phyloP scores from a whole-genome alignment of 2,113 vertebrate genomes.

The Lethenteron reissneri region DNA sequence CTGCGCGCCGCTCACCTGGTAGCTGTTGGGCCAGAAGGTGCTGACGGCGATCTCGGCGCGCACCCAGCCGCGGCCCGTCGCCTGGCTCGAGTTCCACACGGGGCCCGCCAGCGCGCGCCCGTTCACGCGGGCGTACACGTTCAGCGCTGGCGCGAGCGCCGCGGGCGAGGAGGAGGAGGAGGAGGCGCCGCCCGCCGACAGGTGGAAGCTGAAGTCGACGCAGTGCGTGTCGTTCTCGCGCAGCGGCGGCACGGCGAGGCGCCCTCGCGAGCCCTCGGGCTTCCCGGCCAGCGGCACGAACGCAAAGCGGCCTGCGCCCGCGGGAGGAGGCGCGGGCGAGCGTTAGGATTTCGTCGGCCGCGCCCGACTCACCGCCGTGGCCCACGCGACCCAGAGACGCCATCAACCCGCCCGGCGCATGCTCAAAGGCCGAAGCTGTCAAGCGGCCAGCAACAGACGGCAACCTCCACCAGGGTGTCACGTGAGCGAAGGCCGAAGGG shows the following conservation, averaged over 20 bases:
- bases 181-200: background rate
- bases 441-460: too few species aligned
- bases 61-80: slow-evolving; percentile 69
- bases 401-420: too few species aligned
- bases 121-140: slow-evolving; percentile 54
- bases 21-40: slow-evolving; percentile 91
- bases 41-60: slow-evolving; percentile 83
- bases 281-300: background rate
- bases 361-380: too few species aligned
- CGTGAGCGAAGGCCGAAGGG: too few species aligned
- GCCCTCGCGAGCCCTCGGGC: background rate
- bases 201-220: background rate
- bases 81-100: slow-evolving; percentile 60
- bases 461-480: too few species aligned
- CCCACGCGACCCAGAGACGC: too few species aligned
- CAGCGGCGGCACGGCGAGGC: background rate
- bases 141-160: slow-evolving; percentile 19
- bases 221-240: slow-evolving; percentile 4
- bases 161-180: background rate
- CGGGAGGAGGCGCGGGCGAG: background rate
- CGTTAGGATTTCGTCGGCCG: too few species aligned
- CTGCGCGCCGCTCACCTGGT: slow-evolving; percentile 45
- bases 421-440: too few species aligned
- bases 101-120: slow-evolving; percentile 54
- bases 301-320: background rate